These are phyloP conservation scores for Cladopsammia gracilis DNA, from an alignment of 64 coral and sea anemone genomes.

Conservation along the genomic window DNA sequence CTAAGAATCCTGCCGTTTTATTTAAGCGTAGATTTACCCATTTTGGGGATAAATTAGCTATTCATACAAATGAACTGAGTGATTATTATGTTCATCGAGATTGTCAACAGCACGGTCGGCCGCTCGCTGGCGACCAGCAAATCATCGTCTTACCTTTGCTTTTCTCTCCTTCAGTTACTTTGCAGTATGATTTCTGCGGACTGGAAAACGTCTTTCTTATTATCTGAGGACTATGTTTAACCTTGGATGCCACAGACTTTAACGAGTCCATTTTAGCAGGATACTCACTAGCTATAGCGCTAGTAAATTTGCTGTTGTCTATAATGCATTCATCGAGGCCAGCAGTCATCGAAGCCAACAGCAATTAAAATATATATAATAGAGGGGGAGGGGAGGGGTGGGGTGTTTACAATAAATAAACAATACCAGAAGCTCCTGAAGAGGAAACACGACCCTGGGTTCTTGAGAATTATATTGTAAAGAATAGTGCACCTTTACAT, in stretches of 20 bases:
- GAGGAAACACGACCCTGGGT: too few species aligned
- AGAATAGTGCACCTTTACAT: too few species aligned
- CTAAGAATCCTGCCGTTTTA: not conserved
- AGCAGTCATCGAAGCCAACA: not conserved
- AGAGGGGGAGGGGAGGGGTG: not conserved
- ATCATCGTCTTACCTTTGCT: not conserved
- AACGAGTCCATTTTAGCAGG: constrained; percentile 65
- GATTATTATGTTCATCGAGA: not conserved
- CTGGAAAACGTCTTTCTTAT: constrained; percentile 81
- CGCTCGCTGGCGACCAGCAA: not conserved
- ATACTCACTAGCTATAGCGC: too few species aligned
- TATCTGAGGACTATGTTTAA: constrained; percentile 82
- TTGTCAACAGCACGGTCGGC: not conserved
- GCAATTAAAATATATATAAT: not conserved
- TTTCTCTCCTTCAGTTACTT: constrained; percentile 37
- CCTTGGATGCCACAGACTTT: constrained; percentile 74
- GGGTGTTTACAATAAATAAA: not conserved
- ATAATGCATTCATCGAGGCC: not conserved
- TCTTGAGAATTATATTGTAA: too few species aligned
- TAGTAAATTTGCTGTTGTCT: not conserved
- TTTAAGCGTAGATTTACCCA: not conserved
- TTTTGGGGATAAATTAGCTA: not conserved
- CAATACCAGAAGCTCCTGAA: too few species aligned
- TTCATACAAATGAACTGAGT: not conserved
- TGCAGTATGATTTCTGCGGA: constrained; percentile 19